Evolutionary conservation across 1,140 invertebrate genomes (phyloP), one percentile per base, ranked within the genome.

Genomic region (Neotoxoptera formosana): DNA sequence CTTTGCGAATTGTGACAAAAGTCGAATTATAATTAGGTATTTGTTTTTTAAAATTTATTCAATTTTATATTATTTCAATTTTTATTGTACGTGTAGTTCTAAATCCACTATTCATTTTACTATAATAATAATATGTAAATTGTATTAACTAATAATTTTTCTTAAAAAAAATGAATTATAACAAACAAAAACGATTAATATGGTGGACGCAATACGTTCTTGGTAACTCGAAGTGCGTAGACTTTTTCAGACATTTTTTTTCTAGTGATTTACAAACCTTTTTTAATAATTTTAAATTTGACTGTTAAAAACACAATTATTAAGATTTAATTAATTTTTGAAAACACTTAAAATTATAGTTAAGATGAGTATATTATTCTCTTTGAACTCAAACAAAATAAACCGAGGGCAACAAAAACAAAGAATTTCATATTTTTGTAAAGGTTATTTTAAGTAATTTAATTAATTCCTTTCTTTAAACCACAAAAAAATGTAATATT

Each of bases 381-480:
- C 87, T 89, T 89, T 89, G 87, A 89, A 89, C 87, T 53, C 1
- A 7, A 87, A 47, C 84, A 48, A 36, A 41, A 41, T 87, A 87
- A 48, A 48, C 86, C 20, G 1, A 84, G 23, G 30, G 17, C 30
- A 87, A 51, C 30, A 51, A 87, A n/a, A 87, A 51, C 17, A 20
- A 51, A 87, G 47, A 48, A 48, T 48, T 87, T 14, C 47, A 87
- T 51, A n/a, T 48, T 48, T n/a, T 48, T 21, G 8, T 51, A 51
- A 87, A 87, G 30, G 1, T 87, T 25, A 25, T 53, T 41, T 53
- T 11, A 89, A 89, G 48, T 89, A 53, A 89, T 89, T 89, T 36
- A 89, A 89, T 89, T 89, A 89, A 53, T 89, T 89, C 9, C 53
- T 14, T 47, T 34, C 48, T 53, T 89, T 36, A 34, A 89, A 53